These are phyloP conservation scores for Amazona vittata DNA, from an alignment of 2,113 vertebrate genomes.

Conservation along the genomic window DNA sequence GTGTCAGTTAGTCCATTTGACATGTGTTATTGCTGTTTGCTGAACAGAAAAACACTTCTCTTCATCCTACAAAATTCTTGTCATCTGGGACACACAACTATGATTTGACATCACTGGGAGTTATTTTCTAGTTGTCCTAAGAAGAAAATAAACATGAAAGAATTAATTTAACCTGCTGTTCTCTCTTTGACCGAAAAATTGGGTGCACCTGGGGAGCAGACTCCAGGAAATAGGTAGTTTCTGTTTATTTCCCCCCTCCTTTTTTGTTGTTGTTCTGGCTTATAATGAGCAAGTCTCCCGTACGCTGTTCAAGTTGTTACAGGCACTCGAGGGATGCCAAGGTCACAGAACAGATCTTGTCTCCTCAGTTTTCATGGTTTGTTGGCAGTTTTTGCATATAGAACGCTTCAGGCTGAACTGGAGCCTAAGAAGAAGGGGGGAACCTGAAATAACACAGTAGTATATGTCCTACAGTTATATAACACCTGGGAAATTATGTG, in stretches of 20 bases:
- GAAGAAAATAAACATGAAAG: not conserved
- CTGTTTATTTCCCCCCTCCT: not conserved
- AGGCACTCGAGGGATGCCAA: not conserved
- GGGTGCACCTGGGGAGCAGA: not conserved
- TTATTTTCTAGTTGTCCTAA: not conserved
- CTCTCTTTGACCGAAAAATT: not conserved
- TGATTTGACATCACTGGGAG: not conserved
- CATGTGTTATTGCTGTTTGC: not conserved
- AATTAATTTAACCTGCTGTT: not conserved
- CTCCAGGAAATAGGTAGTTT: accelerated
- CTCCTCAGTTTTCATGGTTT: not conserved
- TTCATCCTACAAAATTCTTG: too few species aligned
- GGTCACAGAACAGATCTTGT: not conserved
- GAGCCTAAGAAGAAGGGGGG: accelerated
- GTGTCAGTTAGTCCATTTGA: not conserved
- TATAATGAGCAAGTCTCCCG: not conserved
- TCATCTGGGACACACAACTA: not conserved
- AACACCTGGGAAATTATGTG: not conserved
- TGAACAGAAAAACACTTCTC: not conserved
- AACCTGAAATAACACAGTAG: not conserved
- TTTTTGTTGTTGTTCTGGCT: not conserved
- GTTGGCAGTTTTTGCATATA: not conserved
- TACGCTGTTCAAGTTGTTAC: accelerated
- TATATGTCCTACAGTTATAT: not conserved
- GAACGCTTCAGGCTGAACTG: not conserved